These are phyloP conservation scores for Junonia oenone DNA, from an alignment of 2,888 invertebrate species.

Conservation along the genomic window DNA sequence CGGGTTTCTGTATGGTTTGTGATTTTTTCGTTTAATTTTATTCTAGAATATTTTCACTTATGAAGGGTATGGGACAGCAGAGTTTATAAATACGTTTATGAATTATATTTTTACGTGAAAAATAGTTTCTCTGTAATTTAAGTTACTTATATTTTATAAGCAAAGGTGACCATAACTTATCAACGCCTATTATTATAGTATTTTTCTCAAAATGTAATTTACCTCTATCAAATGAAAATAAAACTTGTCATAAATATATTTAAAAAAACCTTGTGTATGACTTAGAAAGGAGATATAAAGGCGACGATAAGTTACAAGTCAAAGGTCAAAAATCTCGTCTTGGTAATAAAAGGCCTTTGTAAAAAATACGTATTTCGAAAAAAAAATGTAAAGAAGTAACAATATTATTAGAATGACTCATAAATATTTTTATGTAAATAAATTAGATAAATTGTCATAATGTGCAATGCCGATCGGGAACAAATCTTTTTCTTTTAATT, in stretches of 20 bases:
- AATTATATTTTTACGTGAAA: not conserved
- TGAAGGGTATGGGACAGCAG: constrained; percentile 12
- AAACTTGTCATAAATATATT: constrained; percentile 15
- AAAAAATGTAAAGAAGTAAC: constrained; percentile 24
- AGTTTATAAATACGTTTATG: constrained; percentile 22
- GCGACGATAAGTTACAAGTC: constrained; percentile 10
- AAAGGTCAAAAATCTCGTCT: constrained; percentile 24
- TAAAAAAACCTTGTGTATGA: constrained; percentile 15
- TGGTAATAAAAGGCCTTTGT: constrained; percentile 23
- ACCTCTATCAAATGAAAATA: not conserved
- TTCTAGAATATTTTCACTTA: constrained; percentile 13
- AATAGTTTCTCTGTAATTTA: not conserved
- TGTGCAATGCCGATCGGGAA: constrained; percentile 32
- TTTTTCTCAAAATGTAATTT: not conserved
- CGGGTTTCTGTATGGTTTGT: constrained; percentile 27
- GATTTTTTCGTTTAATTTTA: constrained; percentile 21
- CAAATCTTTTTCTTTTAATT: constrained; percentile 22
- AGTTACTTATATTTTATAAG: not conserved
- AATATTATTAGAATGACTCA: constrained; percentile 25
- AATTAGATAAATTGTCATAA: constrained; percentile 30
- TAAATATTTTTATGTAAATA: constrained; percentile 29
- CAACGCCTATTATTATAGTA: not conserved
- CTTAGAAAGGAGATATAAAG: constrained; percentile 5
- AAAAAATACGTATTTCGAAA: constrained; percentile 30
- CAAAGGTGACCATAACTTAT: not conserved